These are phyloP conservation scores for Uropetala carovei DNA, from an alignment of 2,888 invertebrate species.

Conservation along the genomic window DNA sequence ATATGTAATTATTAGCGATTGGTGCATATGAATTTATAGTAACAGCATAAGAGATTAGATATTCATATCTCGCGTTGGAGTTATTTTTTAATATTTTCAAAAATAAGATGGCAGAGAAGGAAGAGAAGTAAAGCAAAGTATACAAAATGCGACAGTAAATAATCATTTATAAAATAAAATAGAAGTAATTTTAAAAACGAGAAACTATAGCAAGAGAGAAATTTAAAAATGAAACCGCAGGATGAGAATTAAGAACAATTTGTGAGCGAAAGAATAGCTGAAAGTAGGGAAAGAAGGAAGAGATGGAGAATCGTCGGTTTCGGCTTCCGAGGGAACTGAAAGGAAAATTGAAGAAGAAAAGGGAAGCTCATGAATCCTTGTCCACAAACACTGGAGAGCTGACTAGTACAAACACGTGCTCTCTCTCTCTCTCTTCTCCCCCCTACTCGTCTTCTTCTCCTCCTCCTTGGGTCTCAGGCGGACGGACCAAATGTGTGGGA, in stretches of 20 bases:
- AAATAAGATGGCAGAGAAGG: too few relatives aligned
- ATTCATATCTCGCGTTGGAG: too few relatives aligned
- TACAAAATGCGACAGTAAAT: too few relatives aligned
- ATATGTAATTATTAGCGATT: too few relatives aligned
- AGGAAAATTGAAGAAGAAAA: background rate
- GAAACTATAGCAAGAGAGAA: too few relatives aligned
- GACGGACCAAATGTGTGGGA: background rate
- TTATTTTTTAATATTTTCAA: too few relatives aligned
- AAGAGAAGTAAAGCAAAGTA: too few relatives aligned
- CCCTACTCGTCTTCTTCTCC: too few relatives aligned
- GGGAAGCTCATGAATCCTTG: constrained; percentile 30
- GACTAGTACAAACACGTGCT: constrained; percentile 53
- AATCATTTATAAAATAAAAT: too few relatives aligned
- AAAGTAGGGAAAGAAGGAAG: background rate
- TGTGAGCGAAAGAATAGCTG: background rate
- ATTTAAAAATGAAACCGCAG: background rate
- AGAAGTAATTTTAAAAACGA: too few relatives aligned
- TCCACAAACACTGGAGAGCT: constrained; percentile 58
- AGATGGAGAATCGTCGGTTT: background rate
- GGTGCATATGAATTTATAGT: too few relatives aligned
- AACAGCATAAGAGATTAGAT: too few relatives aligned
- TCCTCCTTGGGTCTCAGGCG: constrained; percentile 11
- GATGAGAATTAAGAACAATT: background rate
- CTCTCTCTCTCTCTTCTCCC: constrained; percentile 6
- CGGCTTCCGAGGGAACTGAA: background rate